These are phyloP conservation scores for Syritta pipiens DNA, from an alignment of 2,888 invertebrate genomes.

Conservation along the genomic window DNA sequence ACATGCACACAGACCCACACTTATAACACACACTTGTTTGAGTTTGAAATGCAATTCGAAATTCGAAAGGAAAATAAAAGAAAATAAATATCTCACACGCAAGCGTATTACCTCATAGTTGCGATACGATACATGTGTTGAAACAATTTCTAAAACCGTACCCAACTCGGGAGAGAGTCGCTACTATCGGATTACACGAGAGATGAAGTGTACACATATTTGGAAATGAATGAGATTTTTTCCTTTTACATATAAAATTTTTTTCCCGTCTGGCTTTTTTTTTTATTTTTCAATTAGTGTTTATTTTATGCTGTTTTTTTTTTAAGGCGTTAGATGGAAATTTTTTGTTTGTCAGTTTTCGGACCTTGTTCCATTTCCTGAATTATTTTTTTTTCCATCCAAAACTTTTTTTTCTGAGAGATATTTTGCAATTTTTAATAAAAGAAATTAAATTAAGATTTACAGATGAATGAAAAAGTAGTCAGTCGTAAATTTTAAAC, in stretches of 20 bases:
- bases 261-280: background rate
- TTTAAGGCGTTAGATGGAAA: too few relatives aligned
- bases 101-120: slow-evolving; percentile 62
- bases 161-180: slow-evolving; percentile 38
- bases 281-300: background rate
- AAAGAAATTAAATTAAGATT: background rate
- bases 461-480: background rate
- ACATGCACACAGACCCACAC: background rate
- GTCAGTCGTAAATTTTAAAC: background rate
- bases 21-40: slow-evolving; percentile 37
- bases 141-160: slow-evolving; percentile 66
- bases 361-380: too few relatives aligned
- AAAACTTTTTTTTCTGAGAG: too few relatives aligned
- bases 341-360: too few relatives aligned
- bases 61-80: slow-evolving; percentile 7
- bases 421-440: too few relatives aligned
- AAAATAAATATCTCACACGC: slow-evolving; percentile 31
- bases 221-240: slow-evolving; percentile 39
- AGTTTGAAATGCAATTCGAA: slow-evolving; percentile 50
- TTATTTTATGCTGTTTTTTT: too few relatives aligned
- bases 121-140: slow-evolving; percentile 56
- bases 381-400: too few relatives aligned
- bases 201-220: slow-evolving; percentile 54
- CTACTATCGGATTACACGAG: slow-evolving; percentile 60
- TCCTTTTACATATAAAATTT: background rate